Evolutionary conservation across 2,888 invertebrate genomes (phyloP).

Genomic region (Megamerina dolium): DNA sequence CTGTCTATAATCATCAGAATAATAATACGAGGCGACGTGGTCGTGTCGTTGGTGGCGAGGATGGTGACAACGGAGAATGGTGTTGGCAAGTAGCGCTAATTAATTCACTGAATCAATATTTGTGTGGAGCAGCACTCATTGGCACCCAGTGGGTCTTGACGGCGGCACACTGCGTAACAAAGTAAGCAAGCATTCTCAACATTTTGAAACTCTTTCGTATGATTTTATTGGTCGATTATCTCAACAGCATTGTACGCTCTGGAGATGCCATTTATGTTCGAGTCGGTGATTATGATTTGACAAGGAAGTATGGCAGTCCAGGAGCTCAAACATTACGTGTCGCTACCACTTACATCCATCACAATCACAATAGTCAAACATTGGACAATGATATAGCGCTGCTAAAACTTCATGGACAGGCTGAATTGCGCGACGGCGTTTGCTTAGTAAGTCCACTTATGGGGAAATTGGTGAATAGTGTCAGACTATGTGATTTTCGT

Average conservation of each 20-base stretch:
- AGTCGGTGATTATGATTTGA: conserved; percentile 88
- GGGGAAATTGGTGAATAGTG: no score
- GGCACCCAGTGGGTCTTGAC: conserved; percentile 93
- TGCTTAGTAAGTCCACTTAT: conserved; percentile 35
- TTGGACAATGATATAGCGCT: conserved; percentile 91
- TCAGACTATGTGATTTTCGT: no score
- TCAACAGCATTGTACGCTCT: conserved; percentile 76
- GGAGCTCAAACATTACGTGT: conserved; percentile 86
- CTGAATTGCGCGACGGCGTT: conserved; percentile 78
- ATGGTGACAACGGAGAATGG: conserved; percentile 88
- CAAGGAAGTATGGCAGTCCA: conserved; percentile 83
- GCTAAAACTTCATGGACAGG: conserved; percentile 81
- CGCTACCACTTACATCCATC: conserved; percentile 90
- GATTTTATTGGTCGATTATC: not conserved
- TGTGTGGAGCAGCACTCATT: conserved; percentile 88
- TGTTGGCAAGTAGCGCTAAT: conserved; percentile 93
- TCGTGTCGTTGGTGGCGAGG: conserved; percentile 81
- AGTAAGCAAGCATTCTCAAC: conserved; percentile 56
- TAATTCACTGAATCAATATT: conserved; percentile 87
- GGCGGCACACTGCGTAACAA: conserved; percentile 90
- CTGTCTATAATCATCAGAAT: conserved; percentile 19
- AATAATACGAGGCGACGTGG: conserved; percentile 31
- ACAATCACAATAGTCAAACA: conserved; percentile 92
- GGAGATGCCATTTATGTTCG: conserved; percentile 90
- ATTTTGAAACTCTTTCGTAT: not conserved